A percentile compares a stretch with the other conserved stretches of the same genome.
Conservation (phyloP, 37 sponge, comb jelly and placozoan species). For the Aplysina aerophoba region DNA sequence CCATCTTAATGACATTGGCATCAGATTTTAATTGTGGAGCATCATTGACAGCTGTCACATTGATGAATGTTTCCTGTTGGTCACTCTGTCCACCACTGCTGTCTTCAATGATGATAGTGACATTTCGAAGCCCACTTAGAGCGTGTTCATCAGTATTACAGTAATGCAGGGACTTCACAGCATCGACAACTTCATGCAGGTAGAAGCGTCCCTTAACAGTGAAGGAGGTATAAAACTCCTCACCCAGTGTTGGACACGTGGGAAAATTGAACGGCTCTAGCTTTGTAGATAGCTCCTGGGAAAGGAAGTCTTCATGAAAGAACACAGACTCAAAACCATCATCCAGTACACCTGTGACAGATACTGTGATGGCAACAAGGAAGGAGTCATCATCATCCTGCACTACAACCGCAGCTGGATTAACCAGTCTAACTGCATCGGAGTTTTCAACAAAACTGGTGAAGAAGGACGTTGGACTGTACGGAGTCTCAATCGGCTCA, state of each 20-base stretch:
- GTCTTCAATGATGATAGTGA: conserved; percentile 75
- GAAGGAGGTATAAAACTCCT: conserved; percentile 17
- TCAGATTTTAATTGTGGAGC: conserved; percentile 45
- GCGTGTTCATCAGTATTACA: conserved; percentile 85
- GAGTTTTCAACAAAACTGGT: conserved; percentile 56
- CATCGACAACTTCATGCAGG: conserved; percentile 51
- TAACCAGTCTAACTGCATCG: conserved; percentile 51
- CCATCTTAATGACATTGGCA: neutral
- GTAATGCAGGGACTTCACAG: conserved; percentile 69
- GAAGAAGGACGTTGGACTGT: conserved; percentile 10
- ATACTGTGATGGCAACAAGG: conserved; percentile 42
- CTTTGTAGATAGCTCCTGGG: neutral
- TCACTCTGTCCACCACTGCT: conserved; percentile 58
- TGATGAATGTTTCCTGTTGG: conserved; percentile 39
- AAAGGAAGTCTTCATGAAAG: conserved; percentile 42
- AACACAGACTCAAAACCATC: conserved; percentile 70
- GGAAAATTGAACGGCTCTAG: conserved; percentile 34
- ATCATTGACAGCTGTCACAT: conserved; percentile 75
- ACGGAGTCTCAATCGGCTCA: neutral
- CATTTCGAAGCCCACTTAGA: conserved; percentile 52
- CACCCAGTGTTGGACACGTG: conserved; percentile 31
- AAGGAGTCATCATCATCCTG: conserved; percentile 81
- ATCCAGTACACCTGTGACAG: conserved; percentile 55
- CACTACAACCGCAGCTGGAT: conserved; percentile 37
- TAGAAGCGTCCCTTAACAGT: conserved; percentile 41